Percentiles rank a stretch among this genome's conserved stretches.
These are phyloP conservation scores for Haplochromis burtoni DNA, from an alignment of 2,113 vertebrate genomes.

Conservation along the genomic window DNA sequence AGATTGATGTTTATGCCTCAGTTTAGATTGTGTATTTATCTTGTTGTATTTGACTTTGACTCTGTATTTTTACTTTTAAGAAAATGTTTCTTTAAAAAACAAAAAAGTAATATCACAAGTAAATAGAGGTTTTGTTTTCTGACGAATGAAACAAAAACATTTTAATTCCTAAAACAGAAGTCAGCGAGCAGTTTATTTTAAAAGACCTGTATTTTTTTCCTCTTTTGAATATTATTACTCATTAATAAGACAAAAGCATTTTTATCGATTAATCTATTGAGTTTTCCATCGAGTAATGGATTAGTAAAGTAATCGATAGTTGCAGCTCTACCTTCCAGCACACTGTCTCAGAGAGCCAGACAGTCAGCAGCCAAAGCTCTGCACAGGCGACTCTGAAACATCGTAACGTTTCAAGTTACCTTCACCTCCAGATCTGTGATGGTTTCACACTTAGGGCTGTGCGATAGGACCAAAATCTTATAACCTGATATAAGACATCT, in stretches of 20 bases:
- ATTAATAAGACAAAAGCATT: background rate
- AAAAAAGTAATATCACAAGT: background rate
- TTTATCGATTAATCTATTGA: background rate
- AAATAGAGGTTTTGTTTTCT: background rate
- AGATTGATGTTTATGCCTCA: background rate
- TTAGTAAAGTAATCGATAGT: background rate
- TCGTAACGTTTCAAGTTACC: background rate
- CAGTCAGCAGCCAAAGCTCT: background rate
- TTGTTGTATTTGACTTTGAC: background rate
- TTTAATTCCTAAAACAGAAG: background rate
- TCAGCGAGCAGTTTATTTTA: background rate
- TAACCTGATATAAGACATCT: fast-evolving
- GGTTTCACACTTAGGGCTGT: background rate
- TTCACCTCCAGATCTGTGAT: background rate
- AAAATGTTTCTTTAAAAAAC: background rate
- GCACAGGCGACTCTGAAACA: background rate
- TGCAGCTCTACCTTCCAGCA: background rate
- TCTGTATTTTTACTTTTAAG: background rate
- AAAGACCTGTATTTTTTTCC: fast-evolving
- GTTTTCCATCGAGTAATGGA: background rate
- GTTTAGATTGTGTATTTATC: background rate
- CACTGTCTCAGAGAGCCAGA: background rate
- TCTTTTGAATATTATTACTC: background rate
- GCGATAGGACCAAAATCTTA: fast-evolving
- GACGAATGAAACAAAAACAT: background rate